Evolutionary conservation across 2,888 invertebrate species (phyloP).

Genomic region (Drosophila aldrichi): DNA sequence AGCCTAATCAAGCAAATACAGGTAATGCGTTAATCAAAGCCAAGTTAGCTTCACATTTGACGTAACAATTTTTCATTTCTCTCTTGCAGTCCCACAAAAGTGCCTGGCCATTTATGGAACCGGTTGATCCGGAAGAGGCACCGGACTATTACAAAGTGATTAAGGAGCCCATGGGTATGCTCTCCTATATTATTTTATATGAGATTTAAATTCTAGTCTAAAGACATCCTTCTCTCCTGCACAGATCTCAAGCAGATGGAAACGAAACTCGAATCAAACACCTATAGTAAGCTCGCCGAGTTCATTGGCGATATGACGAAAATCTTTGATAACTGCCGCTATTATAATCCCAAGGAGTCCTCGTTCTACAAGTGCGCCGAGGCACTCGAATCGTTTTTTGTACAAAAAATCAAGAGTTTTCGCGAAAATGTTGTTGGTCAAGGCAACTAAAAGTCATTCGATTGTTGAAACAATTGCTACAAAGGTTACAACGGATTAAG

Average conservation of each 20-base stretch:
- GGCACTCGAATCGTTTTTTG: slow-evolving; percentile 97
- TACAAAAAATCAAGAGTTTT: slow-evolving; percentile 95
- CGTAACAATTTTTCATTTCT: neutral
- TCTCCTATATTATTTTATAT: neutral
- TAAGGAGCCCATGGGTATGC: slow-evolving; percentile 97
- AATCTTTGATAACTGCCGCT: slow-evolving; percentile 99
- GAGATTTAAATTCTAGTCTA: neutral
- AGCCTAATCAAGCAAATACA: slow-evolving; percentile 95
- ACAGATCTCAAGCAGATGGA: slow-evolving; percentile 97
- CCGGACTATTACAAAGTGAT: slow-evolving; percentile 98
- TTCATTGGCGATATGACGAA: slow-evolving; percentile 99
- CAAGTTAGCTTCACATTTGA: neutral
- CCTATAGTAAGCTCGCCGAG: slow-evolving; percentile 95
- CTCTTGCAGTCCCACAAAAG: slow-evolving; percentile 93
- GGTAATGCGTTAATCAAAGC: slow-evolving; percentile 85
- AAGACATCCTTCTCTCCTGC: neutral
- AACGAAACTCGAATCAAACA: slow-evolving; percentile 92
- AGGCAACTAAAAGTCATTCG: slow-evolving; percentile 49
- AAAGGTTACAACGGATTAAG: slow-evolving; percentile 15
- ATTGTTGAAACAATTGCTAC: slow-evolving; percentile 20
- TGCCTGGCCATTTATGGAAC: slow-evolving; percentile 99
- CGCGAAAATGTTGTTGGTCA: slow-evolving; percentile 91
- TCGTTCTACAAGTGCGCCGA: slow-evolving; percentile 98
- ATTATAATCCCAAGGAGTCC: slow-evolving; percentile 98
- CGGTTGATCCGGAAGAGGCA: slow-evolving; percentile 97